Evolutionary conservation across 1,140 invertebrate genomes (phyloP).

Genomic region (Helicoverpa zea): DNA sequence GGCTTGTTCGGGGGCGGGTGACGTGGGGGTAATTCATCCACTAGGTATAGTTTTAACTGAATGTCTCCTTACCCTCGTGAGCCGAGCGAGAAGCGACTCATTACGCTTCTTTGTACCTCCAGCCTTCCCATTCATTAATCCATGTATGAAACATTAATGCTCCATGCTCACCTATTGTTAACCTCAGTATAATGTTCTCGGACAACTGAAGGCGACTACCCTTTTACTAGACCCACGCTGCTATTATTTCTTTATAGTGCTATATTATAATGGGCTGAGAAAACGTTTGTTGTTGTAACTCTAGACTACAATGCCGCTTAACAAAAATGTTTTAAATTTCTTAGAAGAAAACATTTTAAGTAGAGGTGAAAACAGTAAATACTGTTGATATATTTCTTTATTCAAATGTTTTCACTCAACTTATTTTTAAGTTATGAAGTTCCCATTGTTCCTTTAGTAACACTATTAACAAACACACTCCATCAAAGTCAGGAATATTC

Average conservation of each 20-base stretch:
- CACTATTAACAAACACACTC: background rate
- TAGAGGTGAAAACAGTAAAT: no score
- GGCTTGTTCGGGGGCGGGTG: conserved; percentile 20
- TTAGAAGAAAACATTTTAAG: no score
- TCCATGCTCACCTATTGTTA: conserved; percentile 42
- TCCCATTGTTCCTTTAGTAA: background rate
- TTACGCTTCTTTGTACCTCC: conserved; percentile 57
- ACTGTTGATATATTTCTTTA: background rate
- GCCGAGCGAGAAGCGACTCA: conserved; percentile 49
- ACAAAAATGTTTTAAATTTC: no score
- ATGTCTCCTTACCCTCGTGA: conserved; percentile 47
- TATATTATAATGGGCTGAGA: conserved; percentile 38
- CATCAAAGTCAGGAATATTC: conserved; percentile 6
- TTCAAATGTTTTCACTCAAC: background rate
- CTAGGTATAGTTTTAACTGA: conserved; percentile 57
- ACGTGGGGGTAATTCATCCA: conserved; percentile 56
- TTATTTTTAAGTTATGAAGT: background rate
- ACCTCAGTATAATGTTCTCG: conserved; percentile 29
- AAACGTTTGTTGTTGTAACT: conserved; percentile 41
- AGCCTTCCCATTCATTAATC: conserved; percentile 52
- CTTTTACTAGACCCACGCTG: conserved; percentile 32
- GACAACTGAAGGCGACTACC: conserved; percentile 31
- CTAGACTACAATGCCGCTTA: background rate
- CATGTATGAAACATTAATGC: conserved; percentile 36
- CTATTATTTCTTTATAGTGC: conserved; percentile 39